A percentile compares a stretch with the other conserved stretches of the same genome.
These are phyloP conservation scores for Perithous albicinctus DNA, from an alignment of 2,888 invertebrate species.

Conservation along the genomic window DNA sequence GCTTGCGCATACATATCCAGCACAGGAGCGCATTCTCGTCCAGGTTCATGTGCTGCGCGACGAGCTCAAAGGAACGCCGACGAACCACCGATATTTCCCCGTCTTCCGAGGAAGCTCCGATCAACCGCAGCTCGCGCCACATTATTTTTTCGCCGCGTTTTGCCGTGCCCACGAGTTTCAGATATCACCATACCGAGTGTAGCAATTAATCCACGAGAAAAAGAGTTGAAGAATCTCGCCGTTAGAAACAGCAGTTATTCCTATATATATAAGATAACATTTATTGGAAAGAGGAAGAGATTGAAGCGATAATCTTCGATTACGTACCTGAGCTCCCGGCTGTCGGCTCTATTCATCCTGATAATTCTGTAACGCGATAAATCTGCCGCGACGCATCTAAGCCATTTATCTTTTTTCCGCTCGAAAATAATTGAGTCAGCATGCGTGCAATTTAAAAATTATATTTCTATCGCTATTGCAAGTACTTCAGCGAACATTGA, in stretches of 20 bases:
- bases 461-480: not conserved
- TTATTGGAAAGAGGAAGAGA: conserved; percentile 2
- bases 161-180: conserved; percentile 51
- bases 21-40: conserved; percentile 35
- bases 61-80: conserved; percentile 64
- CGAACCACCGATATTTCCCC: conserved; percentile 61
- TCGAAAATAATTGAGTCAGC: conserved; percentile 23
- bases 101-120: conserved; percentile 59
- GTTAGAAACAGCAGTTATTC: conserved; percentile 19
- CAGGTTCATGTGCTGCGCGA: conserved; percentile 39
- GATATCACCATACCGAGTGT: conserved; percentile 62
- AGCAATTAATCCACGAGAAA: conserved; percentile 71
- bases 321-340: conserved; percentile 39
- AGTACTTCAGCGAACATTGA: not conserved
- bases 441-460: no score
- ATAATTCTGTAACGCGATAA: conserved; percentile 29
- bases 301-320: conserved; percentile 59
- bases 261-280: conserved; percentile 33
- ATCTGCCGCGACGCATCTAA: not conserved
- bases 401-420: not conserved
- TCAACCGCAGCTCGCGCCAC: conserved; percentile 29
- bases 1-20: not conserved
- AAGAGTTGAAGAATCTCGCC: conserved; percentile 53
- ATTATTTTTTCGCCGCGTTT: conserved; percentile 38
- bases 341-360: conserved; percentile 44